Evolutionary conservation across 2,888 invertebrate genomes (phyloP).

Genomic region (Augochlorella aurata): DNA sequence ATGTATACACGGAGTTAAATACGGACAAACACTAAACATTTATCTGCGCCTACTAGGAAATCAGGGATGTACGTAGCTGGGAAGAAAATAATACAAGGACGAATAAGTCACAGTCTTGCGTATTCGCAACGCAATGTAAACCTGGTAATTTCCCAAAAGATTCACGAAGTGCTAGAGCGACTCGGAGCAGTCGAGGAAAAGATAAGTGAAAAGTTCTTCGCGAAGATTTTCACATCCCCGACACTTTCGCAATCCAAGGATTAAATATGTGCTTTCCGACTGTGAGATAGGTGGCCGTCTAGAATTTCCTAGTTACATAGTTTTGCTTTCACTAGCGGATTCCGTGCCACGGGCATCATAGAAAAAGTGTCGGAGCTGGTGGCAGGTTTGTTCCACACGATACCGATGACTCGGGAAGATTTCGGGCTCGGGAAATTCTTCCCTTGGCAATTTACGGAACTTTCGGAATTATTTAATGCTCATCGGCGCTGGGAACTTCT

Average conservation of each 20-base stretch:
- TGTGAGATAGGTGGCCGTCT: neutral
- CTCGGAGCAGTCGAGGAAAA: neutral
- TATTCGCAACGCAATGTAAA: neutral
- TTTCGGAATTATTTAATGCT: slow-evolving; percentile 42
- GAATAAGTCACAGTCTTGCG: too few relatives aligned
- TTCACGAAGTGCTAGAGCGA: neutral
- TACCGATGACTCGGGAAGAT: slow-evolving; percentile 10
- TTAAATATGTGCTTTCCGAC: neutral
- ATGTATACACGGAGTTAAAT: too few relatives aligned
- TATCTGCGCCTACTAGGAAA: too few relatives aligned
- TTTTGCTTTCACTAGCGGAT: neutral
- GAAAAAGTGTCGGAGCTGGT: neutral
- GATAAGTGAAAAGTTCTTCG: neutral
- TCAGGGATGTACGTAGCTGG: too few relatives aligned
- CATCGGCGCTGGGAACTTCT: slow-evolving; percentile 32
- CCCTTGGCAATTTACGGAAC: slow-evolving; percentile 30
- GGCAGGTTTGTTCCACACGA: neutral
- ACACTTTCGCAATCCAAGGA: neutral
- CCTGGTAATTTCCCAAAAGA: neutral
- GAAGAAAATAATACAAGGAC: too few relatives aligned
- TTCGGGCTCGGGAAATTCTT: slow-evolving; percentile 3
- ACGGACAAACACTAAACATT: too few relatives aligned
- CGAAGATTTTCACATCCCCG: neutral
- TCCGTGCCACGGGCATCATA: neutral
- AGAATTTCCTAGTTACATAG: neutral